Evolutionary conservation across 2,797 vertebrate genomes (phyloP).

Genomic region (Melanotaenia pygmaea): DNA sequence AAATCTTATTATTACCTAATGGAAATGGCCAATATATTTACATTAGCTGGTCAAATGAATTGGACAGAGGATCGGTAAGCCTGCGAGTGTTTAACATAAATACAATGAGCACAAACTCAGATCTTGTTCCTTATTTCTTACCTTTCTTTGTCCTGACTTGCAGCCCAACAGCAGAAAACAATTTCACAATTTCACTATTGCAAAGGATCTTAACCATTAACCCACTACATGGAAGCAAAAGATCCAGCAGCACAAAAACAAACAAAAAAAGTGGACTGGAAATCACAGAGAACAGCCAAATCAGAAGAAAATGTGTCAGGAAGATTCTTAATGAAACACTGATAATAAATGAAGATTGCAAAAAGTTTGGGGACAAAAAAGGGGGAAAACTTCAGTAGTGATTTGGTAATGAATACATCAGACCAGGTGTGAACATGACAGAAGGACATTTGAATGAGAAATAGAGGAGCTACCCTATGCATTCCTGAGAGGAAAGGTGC

Average conservation of each 20-base stretch:
- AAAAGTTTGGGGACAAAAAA: not conserved
- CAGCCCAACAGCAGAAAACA: not conserved
- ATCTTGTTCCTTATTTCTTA: not conserved
- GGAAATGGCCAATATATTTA: not conserved
- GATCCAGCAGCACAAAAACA: not conserved
- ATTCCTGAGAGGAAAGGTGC: slow-evolving; percentile 47
- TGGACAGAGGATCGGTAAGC: not conserved
- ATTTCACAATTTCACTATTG: not conserved
- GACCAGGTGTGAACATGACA: slow-evolving; percentile 1
- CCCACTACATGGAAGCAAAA: not conserved
- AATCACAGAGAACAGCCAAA: slow-evolving; percentile 32
- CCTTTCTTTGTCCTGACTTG: not conserved
- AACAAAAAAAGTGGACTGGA: slow-evolving; percentile 5
- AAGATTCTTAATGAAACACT: slow-evolving; percentile 21
- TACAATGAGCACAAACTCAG: not conserved
- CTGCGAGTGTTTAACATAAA: not conserved
- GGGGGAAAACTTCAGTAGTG: not conserved
- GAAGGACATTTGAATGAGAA: slow-evolving; percentile 35
- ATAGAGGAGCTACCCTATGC: slow-evolving; percentile 29
- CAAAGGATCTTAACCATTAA: not conserved
- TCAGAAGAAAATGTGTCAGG: not conserved
- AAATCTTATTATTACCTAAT: not conserved
- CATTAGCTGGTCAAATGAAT: slow-evolving; percentile 4
- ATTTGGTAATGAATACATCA: not conserved
- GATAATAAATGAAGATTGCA: slow-evolving; percentile 9